Conservation (phyloP, 1,140 invertebrate species). For the Zaprionus camerounensis region DNA sequence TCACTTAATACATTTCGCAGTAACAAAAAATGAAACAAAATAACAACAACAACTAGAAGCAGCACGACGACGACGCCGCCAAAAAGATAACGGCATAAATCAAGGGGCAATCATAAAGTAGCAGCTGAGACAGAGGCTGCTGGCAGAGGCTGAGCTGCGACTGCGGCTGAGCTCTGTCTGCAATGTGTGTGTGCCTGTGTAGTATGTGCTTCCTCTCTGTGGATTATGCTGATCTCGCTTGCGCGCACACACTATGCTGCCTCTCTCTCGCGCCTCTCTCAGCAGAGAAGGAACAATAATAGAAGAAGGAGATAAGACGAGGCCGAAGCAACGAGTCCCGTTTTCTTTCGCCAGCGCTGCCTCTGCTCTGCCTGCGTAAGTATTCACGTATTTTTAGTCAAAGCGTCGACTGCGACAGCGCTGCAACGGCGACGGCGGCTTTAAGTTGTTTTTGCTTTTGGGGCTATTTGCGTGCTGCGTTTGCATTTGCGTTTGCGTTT, state of each 20-base stretch:
- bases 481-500: constrained; percentile 11
- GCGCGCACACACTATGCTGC: neutral
- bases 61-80: constrained; percentile 1
- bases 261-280: neutral
- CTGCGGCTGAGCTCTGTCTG: constrained; percentile 1
- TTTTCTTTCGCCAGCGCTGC: neutral
- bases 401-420: neutral
- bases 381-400: constrained; percentile 22
- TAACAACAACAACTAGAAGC: neutral
- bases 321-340: neutral
- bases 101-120: constrained; percentile 55
- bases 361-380: neutral
- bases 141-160: constrained; percentile 6
- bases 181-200: neutral
- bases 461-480: neutral
- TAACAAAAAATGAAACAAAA: constrained; percentile 7
- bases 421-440: constrained; percentile 1
- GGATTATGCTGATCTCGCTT: neutral
- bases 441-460: constrained; percentile 26
- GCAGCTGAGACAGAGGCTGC: neutral
- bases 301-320: neutral
- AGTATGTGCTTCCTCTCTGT: constrained; percentile 7
- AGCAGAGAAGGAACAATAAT: neutral
- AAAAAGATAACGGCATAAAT: constrained; percentile 44
- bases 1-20: constrained; percentile 50